Evolutionary conservation across 2,113 vertebrate genomes (phyloP).

Genomic region (Spea bombifrons): DNA sequence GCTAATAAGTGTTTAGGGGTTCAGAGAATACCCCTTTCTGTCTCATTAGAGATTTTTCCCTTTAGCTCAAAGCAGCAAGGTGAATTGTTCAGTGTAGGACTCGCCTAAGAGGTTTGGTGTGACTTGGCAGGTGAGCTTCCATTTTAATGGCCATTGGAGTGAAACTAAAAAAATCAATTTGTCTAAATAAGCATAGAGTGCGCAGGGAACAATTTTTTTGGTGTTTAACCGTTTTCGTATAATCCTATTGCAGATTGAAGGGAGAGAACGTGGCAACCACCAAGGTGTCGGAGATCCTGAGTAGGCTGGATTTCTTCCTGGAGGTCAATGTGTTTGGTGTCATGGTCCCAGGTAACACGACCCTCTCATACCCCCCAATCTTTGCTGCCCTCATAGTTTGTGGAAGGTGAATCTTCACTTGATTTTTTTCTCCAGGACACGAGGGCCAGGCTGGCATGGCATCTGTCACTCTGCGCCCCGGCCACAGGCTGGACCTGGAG

Average conservation of each 20-base stretch:
- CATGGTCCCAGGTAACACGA: slow-evolving; percentile 72
- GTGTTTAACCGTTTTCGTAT: neutral
- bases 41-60: too few species aligned
- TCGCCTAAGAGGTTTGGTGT: too few species aligned
- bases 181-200: too few species aligned
- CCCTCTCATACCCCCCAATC: rapidly evolving
- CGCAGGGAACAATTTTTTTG: too few species aligned
- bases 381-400: neutral
- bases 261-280: slow-evolving; percentile 90
- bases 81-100: too few species aligned
- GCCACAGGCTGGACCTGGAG: slow-evolving; percentile 59
- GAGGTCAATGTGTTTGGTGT: slow-evolving; percentile 84
- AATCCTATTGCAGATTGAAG: slow-evolving; percentile 75
- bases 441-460: slow-evolving; percentile 85
- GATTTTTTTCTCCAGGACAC: slow-evolving; percentile 67
- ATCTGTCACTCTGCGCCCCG: slow-evolving; percentile 68
- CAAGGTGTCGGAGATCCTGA: slow-evolving; percentile 75
- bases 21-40: too few species aligned
- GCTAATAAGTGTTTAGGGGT: too few species aligned
- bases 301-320: slow-evolving; percentile 72
- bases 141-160: too few species aligned
- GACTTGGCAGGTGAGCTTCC: too few species aligned
- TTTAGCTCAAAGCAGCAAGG: too few species aligned
- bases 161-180: too few species aligned
- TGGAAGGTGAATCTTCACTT: too few species aligned